A percentile compares a stretch with the other conserved stretches of the same genome.
These are phyloP conservation scores for Fundulus diaphanus DNA, from an alignment of 2,797 vertebrate species.

Conservation along the genomic window DNA sequence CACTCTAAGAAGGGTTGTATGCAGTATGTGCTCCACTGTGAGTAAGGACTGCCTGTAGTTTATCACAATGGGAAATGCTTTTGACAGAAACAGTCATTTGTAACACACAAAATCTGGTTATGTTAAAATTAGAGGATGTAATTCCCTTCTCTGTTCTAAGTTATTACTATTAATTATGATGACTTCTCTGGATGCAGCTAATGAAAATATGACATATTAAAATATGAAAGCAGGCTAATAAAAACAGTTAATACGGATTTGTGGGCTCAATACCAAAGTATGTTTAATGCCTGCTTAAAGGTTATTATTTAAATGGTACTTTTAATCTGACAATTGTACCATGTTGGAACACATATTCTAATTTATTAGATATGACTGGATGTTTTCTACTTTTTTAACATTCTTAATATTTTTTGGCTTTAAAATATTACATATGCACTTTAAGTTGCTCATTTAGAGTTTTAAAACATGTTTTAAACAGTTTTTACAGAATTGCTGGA, in stretches of 20 bases:
- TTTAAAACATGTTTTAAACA: constrained; percentile 10
- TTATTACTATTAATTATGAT: not conserved
- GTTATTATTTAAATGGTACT: not conserved
- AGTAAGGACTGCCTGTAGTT: too few species aligned
- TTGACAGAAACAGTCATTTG: too few species aligned
- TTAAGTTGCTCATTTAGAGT: too few species aligned
- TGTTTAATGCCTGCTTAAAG: not conserved
- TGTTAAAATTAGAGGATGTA: too few species aligned
- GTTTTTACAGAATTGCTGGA: constrained; percentile 7
- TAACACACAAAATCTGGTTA: too few species aligned
- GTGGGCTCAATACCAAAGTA: not conserved
- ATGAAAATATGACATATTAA: not conserved
- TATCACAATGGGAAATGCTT: too few species aligned
- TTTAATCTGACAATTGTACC: not conserved
- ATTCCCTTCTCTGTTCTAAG: too few species aligned
- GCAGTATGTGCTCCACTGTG: too few species aligned
- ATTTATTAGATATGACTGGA: not conserved
- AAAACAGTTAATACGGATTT: not conserved
- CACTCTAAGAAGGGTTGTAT: too few species aligned
- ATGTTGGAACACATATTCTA: not conserved
- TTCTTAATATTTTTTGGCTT: too few species aligned
- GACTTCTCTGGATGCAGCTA: not conserved
- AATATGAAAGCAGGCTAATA: not conserved
- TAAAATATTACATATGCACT: too few species aligned
- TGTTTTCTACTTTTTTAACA: not conserved